Evolutionary conservation across 2,888 invertebrate species (phyloP), one percentile per base, ranked within the genome.

Genomic region (Eueremaeus valkanovi): DNA sequence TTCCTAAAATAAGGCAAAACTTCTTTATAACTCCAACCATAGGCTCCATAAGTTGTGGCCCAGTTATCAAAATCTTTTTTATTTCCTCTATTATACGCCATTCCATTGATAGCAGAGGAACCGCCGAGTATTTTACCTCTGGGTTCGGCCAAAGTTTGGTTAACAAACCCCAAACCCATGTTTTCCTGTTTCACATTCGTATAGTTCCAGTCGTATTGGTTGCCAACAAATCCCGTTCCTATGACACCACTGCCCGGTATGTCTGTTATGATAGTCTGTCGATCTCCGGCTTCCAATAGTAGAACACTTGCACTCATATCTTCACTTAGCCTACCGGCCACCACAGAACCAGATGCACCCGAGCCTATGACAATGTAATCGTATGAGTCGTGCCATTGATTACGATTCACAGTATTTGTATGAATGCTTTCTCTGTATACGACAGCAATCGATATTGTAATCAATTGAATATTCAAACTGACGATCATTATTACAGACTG

Each of bases 41-140:
- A 86, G 82, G 93, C 93, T 0, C 95, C 94, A 42, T 90, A 85
- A 0, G 87, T 55, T 27, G 63, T 86, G 45, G 90, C 91, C 95
- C 95, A 95, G 73, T 90, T 88, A 83, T 94, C 91, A 82, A 88
- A 95, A 83, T 95, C 95, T 0, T 90, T 85, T 75, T 88, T 87
- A 83, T 93, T 94, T 0, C 95, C 95, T 78, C 95, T 86, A 16
- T 93, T 89, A 84, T 95, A 95, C 0, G 94, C 86, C 93, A 95
- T 93, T 0, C 92, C 92, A 82, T 94, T 94, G 0, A 93, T 85
- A 0, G 93, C 92, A 58, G 92, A 92, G 3, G 91, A 91, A 0
- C 95, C 95, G 0, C 93, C 94, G 0, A 93, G 86, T 0, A 93
- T 93, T 85, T 93, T 93, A 70, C 95, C 95, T 76, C 93, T 87